These are phyloP conservation scores for Oophaga pumilio DNA, from an alignment of 2,113 vertebrate species.

Conservation along the genomic window DNA sequence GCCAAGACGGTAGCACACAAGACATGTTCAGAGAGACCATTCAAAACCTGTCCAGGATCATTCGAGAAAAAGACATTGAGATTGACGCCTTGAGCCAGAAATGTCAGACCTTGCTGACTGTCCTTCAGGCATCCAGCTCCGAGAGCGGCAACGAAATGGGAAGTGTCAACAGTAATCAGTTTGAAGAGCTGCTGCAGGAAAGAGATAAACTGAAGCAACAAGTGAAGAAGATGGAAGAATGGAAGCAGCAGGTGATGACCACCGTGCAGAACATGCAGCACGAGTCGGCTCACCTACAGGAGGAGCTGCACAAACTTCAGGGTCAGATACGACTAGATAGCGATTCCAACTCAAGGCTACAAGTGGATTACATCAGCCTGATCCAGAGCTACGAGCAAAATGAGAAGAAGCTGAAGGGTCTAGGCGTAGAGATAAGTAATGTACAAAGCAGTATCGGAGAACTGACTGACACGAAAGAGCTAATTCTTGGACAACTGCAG, in stretches of 20 bases:
- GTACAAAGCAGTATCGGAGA: conserved; percentile 91
- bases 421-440: conserved; percentile 87
- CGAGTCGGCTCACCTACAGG: conserved; percentile 92
- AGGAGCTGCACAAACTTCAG: conserved; percentile 89
- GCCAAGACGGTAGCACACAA: conserved; percentile 84
- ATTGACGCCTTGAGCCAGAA: conserved; percentile 95
- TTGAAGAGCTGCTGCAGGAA: conserved; percentile 93
- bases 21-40: conserved; percentile 97
- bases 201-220: conserved; percentile 92
- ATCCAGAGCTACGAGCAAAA: conserved; percentile 93
- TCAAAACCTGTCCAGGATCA: conserved; percentile 95
- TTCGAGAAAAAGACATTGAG: conserved; percentile 97
- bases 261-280: conserved; percentile 98
- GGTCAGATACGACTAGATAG: conserved; percentile 84
- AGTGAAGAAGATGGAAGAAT: conserved; percentile 98
- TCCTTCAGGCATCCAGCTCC: conserved; percentile 80
- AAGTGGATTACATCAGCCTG: conserved; percentile 87
- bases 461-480: conserved; percentile 86
- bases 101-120: conserved; percentile 90
- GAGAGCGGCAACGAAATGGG: conserved; percentile 69
- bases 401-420: conserved; percentile 82
- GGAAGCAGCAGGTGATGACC: conserved; percentile 98
- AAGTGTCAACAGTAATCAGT: conserved; percentile 92
- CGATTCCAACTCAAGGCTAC: conserved; percentile 85
- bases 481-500: conserved; percentile 81